These are phyloP conservation scores for Toxotes chatareus DNA, from an alignment of 2,113 vertebrate species.

Conservation along the genomic window DNA sequence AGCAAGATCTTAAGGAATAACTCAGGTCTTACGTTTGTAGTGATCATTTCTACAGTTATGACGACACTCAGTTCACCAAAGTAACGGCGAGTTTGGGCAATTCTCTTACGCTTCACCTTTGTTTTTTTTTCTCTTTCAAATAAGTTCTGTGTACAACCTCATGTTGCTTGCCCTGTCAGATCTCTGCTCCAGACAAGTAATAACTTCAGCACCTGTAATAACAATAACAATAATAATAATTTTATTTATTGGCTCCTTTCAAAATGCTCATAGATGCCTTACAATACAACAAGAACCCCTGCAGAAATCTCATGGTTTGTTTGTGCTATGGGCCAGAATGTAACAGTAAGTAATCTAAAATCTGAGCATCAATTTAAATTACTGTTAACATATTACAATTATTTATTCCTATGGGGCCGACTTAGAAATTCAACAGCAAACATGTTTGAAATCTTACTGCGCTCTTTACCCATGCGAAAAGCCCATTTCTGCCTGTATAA, in stretches of 20 bases:
- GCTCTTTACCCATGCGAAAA: constrained; percentile 30
- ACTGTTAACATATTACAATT: not conserved
- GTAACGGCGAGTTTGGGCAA: not conserved
- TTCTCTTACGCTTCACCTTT: too few species aligned
- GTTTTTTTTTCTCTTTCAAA: too few species aligned
- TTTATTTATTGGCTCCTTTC: too few species aligned
- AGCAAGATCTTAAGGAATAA: not conserved
- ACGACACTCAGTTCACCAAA: not conserved
- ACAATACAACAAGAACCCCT: not conserved
- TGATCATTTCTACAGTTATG: not conserved
- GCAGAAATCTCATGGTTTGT: not conserved
- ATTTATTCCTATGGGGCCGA: not conserved
- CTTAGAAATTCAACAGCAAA: not conserved
- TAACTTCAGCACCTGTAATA: constrained; percentile 13
- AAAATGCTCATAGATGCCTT: too few species aligned
- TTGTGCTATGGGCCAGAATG: not conserved
- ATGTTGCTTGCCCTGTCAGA: not conserved
- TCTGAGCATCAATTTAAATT: not conserved
- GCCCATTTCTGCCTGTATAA: constrained; percentile 54
- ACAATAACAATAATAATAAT: too few species aligned
- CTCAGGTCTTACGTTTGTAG: not conserved
- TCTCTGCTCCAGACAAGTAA: not conserved
- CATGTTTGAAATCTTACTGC: not conserved
- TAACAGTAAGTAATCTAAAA: not conserved
- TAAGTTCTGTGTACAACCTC: too few species aligned